Conservation (phyloP, 2,113 vertebrate genomes). For the Ariopsis seemanni region DNA sequence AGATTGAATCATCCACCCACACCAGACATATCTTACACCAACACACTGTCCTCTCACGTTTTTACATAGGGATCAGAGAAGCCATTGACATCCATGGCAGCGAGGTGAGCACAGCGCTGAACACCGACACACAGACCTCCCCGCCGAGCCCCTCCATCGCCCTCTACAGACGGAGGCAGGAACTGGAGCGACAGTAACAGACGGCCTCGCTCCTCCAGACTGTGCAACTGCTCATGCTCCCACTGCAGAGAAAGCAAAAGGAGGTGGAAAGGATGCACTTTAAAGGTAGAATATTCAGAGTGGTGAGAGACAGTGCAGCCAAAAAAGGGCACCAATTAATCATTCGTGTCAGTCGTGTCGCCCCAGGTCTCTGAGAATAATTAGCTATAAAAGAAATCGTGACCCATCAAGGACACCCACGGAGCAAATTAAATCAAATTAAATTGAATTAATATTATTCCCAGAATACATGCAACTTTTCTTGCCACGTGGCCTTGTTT, state of each 20-base stretch:
- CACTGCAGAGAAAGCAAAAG: slow-evolving; percentile 64
- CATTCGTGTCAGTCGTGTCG: slow-evolving; percentile 32
- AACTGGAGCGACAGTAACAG: slow-evolving; percentile 81
- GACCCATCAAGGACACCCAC: slow-evolving; percentile 21
- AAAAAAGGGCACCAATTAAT: slow-evolving; percentile 29
- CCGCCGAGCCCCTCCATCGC: slow-evolving; percentile 25
- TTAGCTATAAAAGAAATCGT: background rate
- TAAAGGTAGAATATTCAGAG: background rate
- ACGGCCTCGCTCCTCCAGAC: slow-evolving; percentile 81
- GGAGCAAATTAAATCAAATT: slow-evolving; percentile 31
- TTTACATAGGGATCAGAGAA: slow-evolving; percentile 89
- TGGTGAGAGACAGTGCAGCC: background rate
- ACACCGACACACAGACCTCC: slow-evolving; percentile 81
- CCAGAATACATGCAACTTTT: background rate
- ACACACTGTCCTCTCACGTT: slow-evolving; percentile 72
- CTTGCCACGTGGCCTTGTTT: background rate
- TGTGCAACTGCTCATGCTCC: slow-evolving; percentile 79
- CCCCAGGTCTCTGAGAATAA: slow-evolving; percentile 16
- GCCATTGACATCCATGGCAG: slow-evolving; percentile 87
- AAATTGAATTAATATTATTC: slow-evolving; percentile 12
- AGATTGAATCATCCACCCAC: slow-evolving; percentile 11
- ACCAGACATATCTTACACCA: background rate
- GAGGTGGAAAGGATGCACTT: background rate
- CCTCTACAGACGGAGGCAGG: slow-evolving; percentile 55
- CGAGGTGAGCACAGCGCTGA: slow-evolving; percentile 82